Conservation (phyloP, 2,797 vertebrate species). For the Naso thynnoides region DNA sequence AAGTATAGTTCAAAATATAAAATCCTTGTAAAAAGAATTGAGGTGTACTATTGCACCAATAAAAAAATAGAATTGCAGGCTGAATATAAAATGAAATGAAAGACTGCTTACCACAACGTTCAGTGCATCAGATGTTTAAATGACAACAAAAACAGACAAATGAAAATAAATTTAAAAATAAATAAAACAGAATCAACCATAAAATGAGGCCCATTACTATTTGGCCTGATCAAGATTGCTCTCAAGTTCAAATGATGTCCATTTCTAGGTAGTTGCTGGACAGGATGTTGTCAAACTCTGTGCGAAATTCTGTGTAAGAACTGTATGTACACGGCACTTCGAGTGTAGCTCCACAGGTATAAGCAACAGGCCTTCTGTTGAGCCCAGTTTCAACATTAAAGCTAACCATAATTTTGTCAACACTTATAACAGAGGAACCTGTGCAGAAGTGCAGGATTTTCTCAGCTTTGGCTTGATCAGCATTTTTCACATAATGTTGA, state of each 20-base stretch:
- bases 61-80: no score
- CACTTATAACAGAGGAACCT: constrained; percentile 50
- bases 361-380: constrained; percentile 44
- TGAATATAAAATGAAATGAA: no score
- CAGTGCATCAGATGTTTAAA: no score
- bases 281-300: constrained; percentile 55
- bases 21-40: no score
- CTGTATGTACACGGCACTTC: constrained; percentile 45
- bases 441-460: constrained; percentile 41
- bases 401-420: constrained; percentile 32
- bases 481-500: constrained; percentile 48
- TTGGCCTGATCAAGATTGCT: no score
- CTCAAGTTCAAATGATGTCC: not conserved
- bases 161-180: not conserved
- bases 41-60: no score
- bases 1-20: no score
- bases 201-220: no score
- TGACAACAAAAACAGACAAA: no score
- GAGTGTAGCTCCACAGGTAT: constrained; percentile 46
- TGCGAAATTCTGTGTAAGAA: constrained; percentile 48
- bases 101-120: no score
- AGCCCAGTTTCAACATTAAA: constrained; percentile 58
- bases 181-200: not conserved
- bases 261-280: constrained; percentile 30
- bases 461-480: constrained; percentile 39